Percentiles rank a stretch among this genome's conserved stretches.
These are phyloP conservation scores for Thumatha senex DNA, from an alignment of 2,888 invertebrate species.

Conservation along the genomic window DNA sequence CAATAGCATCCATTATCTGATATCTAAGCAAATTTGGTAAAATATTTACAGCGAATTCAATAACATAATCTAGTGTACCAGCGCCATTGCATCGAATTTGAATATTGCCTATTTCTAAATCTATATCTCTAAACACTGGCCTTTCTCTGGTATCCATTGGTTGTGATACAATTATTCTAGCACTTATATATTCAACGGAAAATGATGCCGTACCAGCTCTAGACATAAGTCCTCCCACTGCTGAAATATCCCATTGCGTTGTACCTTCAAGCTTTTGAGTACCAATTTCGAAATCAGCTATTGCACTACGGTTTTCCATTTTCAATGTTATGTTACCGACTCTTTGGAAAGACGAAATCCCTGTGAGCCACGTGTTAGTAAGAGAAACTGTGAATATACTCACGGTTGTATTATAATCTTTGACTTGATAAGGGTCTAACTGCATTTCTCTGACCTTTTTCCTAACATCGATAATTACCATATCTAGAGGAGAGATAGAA, in stretches of 20 bases:
- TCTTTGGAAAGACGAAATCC: constrained; percentile 91
- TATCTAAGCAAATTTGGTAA: constrained; percentile 93
- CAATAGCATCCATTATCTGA: constrained; percentile 93
- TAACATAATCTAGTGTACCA: constrained; percentile 92
- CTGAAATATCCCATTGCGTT: constrained; percentile 90
- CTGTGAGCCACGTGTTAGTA: constrained; percentile 90
- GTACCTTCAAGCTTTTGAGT: constrained; percentile 91
- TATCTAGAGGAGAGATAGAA: constrained; percentile 93
- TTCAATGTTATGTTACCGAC: constrained; percentile 90
- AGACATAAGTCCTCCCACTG: constrained; percentile 87
- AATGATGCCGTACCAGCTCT: constrained; percentile 89
- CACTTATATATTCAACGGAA: constrained; percentile 90
- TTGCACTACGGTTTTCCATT: constrained; percentile 88
- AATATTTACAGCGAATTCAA: constrained; percentile 92
- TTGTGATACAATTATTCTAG: constrained; percentile 87
- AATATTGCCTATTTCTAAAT: constrained; percentile 92
- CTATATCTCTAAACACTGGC: constrained; percentile 88
- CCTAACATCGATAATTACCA: constrained; percentile 89
- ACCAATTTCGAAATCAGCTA: constrained; percentile 88
- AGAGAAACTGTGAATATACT: constrained; percentile 87
- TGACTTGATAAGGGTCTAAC: constrained; percentile 89
- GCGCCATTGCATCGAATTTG: constrained; percentile 93
- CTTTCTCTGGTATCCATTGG: constrained; percentile 89
- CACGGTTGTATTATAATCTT: constrained; percentile 88
- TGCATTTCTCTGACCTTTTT: constrained; percentile 86